Evolutionary conservation across 1,140 invertebrate species (phyloP), one percentile per base, ranked within the genome.

Genomic region (Mercenaria mercenaria): DNA sequence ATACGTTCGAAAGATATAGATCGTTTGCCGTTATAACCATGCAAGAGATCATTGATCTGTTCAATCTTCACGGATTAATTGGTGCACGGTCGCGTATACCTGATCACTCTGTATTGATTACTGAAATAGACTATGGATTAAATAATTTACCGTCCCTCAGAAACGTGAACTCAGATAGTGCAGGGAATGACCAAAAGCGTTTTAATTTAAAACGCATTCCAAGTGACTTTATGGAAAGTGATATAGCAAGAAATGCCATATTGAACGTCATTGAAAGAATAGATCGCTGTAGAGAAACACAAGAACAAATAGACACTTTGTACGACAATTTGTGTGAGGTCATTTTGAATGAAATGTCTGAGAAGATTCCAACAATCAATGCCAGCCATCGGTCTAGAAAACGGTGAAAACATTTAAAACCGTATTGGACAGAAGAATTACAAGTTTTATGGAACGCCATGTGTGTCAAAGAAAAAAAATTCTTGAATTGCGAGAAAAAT

Each of bases 251-350:
- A n/a, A n/a, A n/a, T n/a, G n/a, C n/a, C n/a, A n/a, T n/a, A n/a
- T n/a, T n/a, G n/a, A n/a, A n/a, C n/a, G n/a, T n/a, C n/a, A n/a
- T n/a, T n/a, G n/a, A n/a, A n/a, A n/a, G n/a, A n/a, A n/a, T n/a
- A n/a, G n/a, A n/a, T n/a, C 1, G 8, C 4, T 26, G 26, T 26
- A 41, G 39, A 26, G 76, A 29, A 13, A 61, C 74, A 37, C 86
- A 88, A 69, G 4, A 43, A 39, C 59, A 88, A 23, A 52, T 88
- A 13, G 76, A 88, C 37, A 32, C 34, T 8, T 15, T 72, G 13
- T 88, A 81, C 47, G 59, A 88, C 3, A 50, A 80, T 32, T 81
- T 88, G 26, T 67, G 59, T 26, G 52, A 52, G 10, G 26, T 67
- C 3, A 47, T 80, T 23, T 29, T 72, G 6, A 39, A 61, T 18